These are phyloP conservation scores for Aptenodytes forsteri DNA, from an alignment of 2,113 vertebrate species.

Conservation along the genomic window DNA sequence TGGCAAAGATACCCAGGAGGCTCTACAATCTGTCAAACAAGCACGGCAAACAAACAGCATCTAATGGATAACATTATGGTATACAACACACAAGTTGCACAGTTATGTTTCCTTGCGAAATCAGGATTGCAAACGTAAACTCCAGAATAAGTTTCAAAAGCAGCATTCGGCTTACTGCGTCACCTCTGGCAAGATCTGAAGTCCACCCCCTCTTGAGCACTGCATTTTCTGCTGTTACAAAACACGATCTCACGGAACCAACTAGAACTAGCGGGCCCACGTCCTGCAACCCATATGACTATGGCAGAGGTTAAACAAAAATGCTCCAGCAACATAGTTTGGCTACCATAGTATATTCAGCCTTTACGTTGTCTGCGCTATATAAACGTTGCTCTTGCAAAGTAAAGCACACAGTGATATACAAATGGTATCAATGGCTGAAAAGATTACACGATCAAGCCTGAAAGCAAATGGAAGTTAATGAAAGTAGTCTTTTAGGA, in stretches of 20 bases:
- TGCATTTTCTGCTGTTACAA: neutral
- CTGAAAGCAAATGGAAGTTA: slow-evolving; percentile 65
- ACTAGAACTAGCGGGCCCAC: neutral
- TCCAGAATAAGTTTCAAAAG: slow-evolving; percentile 23
- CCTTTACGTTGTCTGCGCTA: slow-evolving; percentile 18
- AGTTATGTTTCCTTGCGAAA: neutral
- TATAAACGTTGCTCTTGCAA: slow-evolving; percentile 7
- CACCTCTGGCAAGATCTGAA: slow-evolving; percentile 18
- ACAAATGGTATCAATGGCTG: slow-evolving; percentile 55
- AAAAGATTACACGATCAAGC: slow-evolving; percentile 32
- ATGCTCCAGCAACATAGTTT: neutral
- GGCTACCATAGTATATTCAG: slow-evolving; percentile 41
- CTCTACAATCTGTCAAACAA: slow-evolving; percentile 34
- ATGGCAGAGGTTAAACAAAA: slow-evolving; percentile 34
- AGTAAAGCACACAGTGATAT: slow-evolving; percentile 55
- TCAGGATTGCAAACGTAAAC: slow-evolving; percentile 11
- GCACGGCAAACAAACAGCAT: slow-evolving; percentile 30
- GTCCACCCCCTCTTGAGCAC: neutral
- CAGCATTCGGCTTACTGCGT: slow-evolving; percentile 15
- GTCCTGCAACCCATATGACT: slow-evolving; percentile 18
- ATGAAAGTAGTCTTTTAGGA: slow-evolving; percentile 71
- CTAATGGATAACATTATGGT: neutral
- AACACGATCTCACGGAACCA: neutral
- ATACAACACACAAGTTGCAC: slow-evolving; percentile 19
- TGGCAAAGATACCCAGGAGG: slow-evolving; percentile 1